Evolutionary conservation across 2,888 invertebrate species (phyloP), one percentile per base, ranked within the genome.

Genomic region (Yponomeuta sedellus): DNA sequence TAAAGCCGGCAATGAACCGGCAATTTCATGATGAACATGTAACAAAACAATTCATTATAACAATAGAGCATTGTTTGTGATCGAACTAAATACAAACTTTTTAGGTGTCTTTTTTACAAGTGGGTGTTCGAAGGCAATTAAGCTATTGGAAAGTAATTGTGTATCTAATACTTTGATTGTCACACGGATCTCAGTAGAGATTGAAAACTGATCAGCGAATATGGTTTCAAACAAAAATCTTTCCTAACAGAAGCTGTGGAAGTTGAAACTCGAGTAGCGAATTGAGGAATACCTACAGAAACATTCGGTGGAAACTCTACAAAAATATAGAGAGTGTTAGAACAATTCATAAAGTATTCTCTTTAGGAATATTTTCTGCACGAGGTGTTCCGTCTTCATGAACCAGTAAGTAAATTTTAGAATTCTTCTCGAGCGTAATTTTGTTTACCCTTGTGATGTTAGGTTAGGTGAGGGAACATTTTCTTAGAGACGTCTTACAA

Each of bases 21-120:
- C 85, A 79, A 72, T 81, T 85, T 83, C 75, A 68, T 75, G 75
- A 77, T 80, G 75, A 77, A 79, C 81, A 78, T 75, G 77, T 79
- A 82, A 86, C 82, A 80, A 83, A 86, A 83, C 83, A 85, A 83
- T 82, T 82, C 80, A 83, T 83, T 82, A 79, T 74, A 79, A 86
- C 85, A 88, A 88, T 87, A 77, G 81, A 70, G 77, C 58, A 89
- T 88, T 89, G 89, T 88, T 85, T 84, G 77, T 82, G 78, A 80
- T 82, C 80, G 75, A 77, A 75, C 74, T 72, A 66, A 56, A 64
- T 44, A 78, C 74, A 73, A 70, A 73, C 78, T 25, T 52, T 52
- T 52, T 52, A 16, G 44, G 44, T 52, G 44, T 16, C 44, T 16
- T 52, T 52, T 44, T 79, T 72, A 74, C 76, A 80, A 81, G 79